Base-by-base conservation (phyloP, 2,113 vertebrate species). In the Tetrax tetrax region DNA sequence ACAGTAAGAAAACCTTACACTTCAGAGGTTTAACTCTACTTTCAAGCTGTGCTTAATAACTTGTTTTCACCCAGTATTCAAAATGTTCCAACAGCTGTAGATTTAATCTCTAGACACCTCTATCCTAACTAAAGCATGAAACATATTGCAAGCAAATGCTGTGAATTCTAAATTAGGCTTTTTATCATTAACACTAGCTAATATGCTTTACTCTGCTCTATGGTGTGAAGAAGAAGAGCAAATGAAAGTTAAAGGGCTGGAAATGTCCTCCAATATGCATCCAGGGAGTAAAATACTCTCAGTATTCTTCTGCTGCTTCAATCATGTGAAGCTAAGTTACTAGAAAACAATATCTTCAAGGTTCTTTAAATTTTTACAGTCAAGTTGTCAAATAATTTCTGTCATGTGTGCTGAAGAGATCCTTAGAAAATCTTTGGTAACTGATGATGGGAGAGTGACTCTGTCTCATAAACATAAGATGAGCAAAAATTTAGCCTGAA, bases 181-280 rank as follows among this genome's bases (percentile, higher is more conserved):
- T 88, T 86, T 84, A 60, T 69, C 31, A 76, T 53, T 72, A 92
- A 61, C n/a, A 20, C 17, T 37, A 75, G n/a, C 12, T 84, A 79
- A 72, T 79, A 75, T 43, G 27, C 61, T 86, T 93, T 56, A 53
- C 22, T 71, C 33, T 87, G 23, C 33, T 92, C 45, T 83, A 8
- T 47, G 33, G 37, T 82, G n/a, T 89, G 72, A 77, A 89, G 69
- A 96, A 88, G 61, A 96, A 88, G 61, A 91, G 22, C 31, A 95
- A 84, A 82, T 71, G 38, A 75, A 89, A 89, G 12, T 87, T 72
- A 76, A 87, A 87, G 48, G 35, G 5, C 27, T 94, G 13, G 38
- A 90, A 84, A 78, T 57, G 60, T 90, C n/a, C 31, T 83, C 41
- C 47, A 78, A 8, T 57, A 53, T 84, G 29, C 6, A 94, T 51